A percentile compares a stretch with the other conserved stretches of the same genome.
Evolutionary conservation across 2,888 invertebrate genomes (phyloP).

Genomic region (Oligia fasciuncula): DNA sequence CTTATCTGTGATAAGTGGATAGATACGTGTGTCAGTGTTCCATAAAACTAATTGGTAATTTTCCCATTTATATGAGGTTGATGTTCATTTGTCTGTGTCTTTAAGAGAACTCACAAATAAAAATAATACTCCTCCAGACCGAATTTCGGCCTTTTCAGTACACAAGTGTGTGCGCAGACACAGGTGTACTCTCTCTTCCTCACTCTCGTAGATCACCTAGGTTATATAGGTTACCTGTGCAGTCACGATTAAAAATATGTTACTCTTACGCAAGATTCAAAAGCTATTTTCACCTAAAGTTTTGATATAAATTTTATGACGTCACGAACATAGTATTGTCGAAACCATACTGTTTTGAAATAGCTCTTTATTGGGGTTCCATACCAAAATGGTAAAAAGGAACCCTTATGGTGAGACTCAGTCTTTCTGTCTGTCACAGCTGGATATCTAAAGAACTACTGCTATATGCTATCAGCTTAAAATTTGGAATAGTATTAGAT

Average conservation of each 20-base stretch:
- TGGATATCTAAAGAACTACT: too few species aligned
- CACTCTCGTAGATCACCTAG: not conserved
- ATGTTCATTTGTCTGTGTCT: not conserved
- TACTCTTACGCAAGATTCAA: not conserved
- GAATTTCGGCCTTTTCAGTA: not conserved
- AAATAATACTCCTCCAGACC: not conserved
- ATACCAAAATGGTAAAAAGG: too few species aligned
- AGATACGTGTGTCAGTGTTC: not conserved
- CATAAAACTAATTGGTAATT: conserved; percentile 24
- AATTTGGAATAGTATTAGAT: too few species aligned
- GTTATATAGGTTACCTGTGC: not conserved
- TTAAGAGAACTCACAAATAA: not conserved
- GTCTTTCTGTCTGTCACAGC: too few species aligned
- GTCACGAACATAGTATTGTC: not conserved
- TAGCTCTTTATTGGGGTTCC: not conserved
- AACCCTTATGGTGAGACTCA: too few species aligned
- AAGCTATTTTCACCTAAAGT: not conserved
- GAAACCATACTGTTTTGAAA: not conserved
- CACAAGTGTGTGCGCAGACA: not conserved
- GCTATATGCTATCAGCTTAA: too few species aligned
- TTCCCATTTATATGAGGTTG: not conserved
- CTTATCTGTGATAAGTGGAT: not conserved
- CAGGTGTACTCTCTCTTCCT: not conserved
- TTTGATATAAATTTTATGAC: not conserved
- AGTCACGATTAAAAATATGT: not conserved